Percentiles rank a stretch among this genome's conserved stretches.
phyloP scores from a whole-genome alignment of 2,113 vertebrate genomes.

The Callospermophilus lateralis region DNA sequence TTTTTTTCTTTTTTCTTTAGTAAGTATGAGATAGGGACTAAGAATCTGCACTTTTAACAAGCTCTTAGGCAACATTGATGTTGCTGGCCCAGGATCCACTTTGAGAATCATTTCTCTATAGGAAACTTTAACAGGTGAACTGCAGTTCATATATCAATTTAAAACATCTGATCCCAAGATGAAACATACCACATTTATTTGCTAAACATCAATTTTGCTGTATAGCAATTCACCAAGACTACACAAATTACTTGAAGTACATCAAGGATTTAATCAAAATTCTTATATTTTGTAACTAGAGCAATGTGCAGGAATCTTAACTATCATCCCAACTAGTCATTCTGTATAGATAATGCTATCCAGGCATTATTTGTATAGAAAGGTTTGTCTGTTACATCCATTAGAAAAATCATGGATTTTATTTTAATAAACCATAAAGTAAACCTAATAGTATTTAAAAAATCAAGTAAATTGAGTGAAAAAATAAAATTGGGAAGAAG shows the following conservation, averaged over 20 bases:
- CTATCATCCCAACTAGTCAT: neutral
- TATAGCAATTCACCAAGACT: neutral
- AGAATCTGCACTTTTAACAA: neutral
- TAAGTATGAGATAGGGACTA: neutral
- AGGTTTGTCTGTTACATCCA: neutral
- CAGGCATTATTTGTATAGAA: neutral
- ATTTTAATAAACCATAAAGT: neutral
- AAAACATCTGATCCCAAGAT: neutral
- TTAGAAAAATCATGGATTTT: neutral
- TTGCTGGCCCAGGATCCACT: neutral
- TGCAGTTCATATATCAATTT: neutral
- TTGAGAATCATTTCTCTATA: neutral
- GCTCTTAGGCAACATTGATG: no score
- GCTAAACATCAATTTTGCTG: neutral
- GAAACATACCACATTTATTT: neutral
- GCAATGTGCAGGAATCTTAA: neutral
- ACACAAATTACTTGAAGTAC: neutral
- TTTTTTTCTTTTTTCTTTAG: neutral
- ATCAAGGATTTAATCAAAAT: neutral
- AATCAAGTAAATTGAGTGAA: neutral
- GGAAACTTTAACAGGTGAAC: neutral
- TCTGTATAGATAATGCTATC: neutral
- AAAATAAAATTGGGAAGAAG: neutral
- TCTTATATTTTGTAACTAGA: neutral
- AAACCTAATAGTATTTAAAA: neutral